phyloP scores from a whole-genome alignment of 1,140 invertebrate genomes.

The Delia radicum region DNA sequence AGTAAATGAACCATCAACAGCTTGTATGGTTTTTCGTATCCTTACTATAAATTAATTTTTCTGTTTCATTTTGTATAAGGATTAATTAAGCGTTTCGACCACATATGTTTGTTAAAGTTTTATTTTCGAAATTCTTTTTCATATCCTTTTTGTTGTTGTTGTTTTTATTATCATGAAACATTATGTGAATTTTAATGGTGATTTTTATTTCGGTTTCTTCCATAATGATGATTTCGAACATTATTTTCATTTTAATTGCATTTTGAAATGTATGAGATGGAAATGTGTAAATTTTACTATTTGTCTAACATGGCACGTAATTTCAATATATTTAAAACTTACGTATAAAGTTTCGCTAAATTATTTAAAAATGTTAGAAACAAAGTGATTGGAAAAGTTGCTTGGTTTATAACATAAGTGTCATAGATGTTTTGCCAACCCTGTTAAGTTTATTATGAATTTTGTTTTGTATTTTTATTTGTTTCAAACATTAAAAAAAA shows the following conservation, averaged over 20 bases:
- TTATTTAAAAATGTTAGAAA: no score
- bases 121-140: neutral
- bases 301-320: neutral
- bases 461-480: no score
- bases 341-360: no score
- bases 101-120: neutral
- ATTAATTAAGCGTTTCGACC: neutral
- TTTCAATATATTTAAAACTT: no score
- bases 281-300: neutral
- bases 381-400: no score
- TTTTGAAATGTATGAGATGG: neutral
- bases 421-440: no score
- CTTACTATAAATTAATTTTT: neutral
- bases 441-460: no score
- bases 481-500: no score
- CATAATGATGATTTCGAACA: neutral
- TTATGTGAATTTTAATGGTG: neutral
- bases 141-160: neutral
- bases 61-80: neutral
- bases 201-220: neutral
- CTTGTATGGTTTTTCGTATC: no score
- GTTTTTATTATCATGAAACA: neutral
- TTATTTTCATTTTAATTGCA: slow-evolving; percentile 2
- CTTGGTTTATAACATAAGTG: no score
- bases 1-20: neutral